These are phyloP conservation scores for Alviniconcha strummeri DNA, from an alignment of 2,888 invertebrate species.

Conservation along the genomic window DNA sequence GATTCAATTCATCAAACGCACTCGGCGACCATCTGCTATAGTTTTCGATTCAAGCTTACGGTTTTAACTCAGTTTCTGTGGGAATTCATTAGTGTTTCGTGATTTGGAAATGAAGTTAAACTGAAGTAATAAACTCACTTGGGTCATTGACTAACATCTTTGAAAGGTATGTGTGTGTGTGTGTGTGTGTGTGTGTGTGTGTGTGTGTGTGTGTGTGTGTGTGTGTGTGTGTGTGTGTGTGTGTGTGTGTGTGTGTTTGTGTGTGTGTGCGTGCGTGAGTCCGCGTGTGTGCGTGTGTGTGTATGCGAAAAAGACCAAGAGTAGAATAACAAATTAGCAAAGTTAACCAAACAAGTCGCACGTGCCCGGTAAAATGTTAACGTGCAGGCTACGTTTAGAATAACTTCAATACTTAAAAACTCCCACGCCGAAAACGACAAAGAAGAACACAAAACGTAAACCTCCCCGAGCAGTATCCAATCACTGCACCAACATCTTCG, in stretches of 20 bases:
- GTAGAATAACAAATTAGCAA: too few relatives aligned
- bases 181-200: too few relatives aligned
- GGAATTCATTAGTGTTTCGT: too few relatives aligned
- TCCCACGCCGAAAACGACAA: not conserved
- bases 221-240: not conserved
- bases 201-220: too few relatives aligned
- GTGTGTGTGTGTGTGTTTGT: conserved; percentile 6
- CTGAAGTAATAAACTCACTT: too few relatives aligned
- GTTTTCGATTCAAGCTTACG: too few relatives aligned
- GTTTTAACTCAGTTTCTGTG: too few relatives aligned
- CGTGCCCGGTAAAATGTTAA: not conserved
- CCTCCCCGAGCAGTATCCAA: not conserved
- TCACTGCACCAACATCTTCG: not conserved
- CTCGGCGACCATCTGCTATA: too few relatives aligned
- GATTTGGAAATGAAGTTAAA: too few relatives aligned
- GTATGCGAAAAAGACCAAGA: not conserved
- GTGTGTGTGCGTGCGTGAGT: conserved; percentile 27
- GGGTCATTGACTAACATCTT: too few relatives aligned
- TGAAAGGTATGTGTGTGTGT: too few relatives aligned
- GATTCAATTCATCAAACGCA: too few relatives aligned
- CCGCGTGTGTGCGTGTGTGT: conserved; percentile 27
- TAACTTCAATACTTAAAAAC: not conserved
- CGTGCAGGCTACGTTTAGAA: not conserved
- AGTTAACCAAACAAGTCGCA: not conserved
- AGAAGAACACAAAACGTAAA: not conserved